Evolutionary conservation across 2,888 invertebrate species (phyloP), one percentile per base, ranked within the genome.

Genomic region (Podotricha telesiphe): DNA sequence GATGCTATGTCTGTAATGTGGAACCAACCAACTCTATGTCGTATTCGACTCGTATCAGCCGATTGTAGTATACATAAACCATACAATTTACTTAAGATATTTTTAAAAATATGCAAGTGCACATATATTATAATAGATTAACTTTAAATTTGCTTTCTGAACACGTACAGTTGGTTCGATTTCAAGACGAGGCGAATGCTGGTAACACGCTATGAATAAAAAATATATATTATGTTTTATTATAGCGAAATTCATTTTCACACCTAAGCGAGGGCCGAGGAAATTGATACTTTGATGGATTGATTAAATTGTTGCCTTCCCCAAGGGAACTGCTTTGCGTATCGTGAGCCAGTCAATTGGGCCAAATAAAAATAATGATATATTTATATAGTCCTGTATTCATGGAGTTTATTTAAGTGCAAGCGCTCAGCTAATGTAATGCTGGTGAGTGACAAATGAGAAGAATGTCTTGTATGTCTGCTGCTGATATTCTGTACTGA

Each of bases 281-380:
- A 80, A 82, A 85, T 85, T 83, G 82, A 85, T 85, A 82, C 81
- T 81, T 81, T 82, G 85, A 84, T 82, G 77, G 81, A 84, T 83
- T 73, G 73, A 74, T 73, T 79, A 78, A 79, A 78, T 77, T 76
- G 74, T 62, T 70, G 69, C 55, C 61, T 55, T 72, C 62, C 48
- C 37, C 42, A 47, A 48, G 70, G 69, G 28, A 59, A 59, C 45
- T 62, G 34, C 40, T 45, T 64, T 53, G 22, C 45, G 53, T 67
- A 64, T 50, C 51, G 50, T 40, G 50, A 51, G 7, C 37, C n/a
- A 19, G 17, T 68, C 55, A 65, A 65, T 61, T 34, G 67, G 51
- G 6, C 4, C 0, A n/a, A n/a, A 59, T 59, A 7, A 6, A 58
- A 59, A 69, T 63, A 62, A 42, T 51, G 28, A 47, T 45, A 20